Percentiles rank a stretch among this genome's conserved stretches.
Conservation (phyloP, 2,797 vertebrate genomes). For the Lateolabrax maculatus region DNA sequence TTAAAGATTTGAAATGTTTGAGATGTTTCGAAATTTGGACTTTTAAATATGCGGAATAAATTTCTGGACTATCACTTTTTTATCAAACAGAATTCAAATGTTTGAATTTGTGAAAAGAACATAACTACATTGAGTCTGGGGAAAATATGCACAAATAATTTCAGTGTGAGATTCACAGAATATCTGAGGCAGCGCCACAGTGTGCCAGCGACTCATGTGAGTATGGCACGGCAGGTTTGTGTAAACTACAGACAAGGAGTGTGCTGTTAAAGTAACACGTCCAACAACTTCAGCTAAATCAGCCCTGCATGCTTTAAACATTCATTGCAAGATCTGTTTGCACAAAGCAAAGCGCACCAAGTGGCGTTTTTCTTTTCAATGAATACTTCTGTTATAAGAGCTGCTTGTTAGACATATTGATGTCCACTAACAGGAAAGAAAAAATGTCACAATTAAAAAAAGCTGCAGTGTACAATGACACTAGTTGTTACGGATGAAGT, state of each 20-base stretch:
- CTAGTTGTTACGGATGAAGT: slow-evolving; percentile 11
- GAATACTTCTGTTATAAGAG: slow-evolving; percentile 9
- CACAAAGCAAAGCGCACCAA: neutral
- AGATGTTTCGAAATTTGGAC: no score
- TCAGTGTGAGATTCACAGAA: neutral
- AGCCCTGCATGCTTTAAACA: neutral
- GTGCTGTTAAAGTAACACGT: slow-evolving; percentile 11
- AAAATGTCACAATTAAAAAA: slow-evolving; percentile 8
- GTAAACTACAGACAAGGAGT: slow-evolving; percentile 1
- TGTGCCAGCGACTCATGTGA: slow-evolving; percentile 22
- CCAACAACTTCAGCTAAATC: slow-evolving; percentile 5
- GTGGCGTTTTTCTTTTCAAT: neutral
- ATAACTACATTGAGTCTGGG: neutral
- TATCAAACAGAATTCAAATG: neutral
- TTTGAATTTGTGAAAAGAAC: neutral
- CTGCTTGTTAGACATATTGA: slow-evolving; percentile 24
- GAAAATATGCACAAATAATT: neutral
- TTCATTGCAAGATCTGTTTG: slow-evolving; percentile 18
- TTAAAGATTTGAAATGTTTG: neutral
- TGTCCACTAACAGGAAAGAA: slow-evolving; percentile 1
- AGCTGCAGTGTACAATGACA: neutral
- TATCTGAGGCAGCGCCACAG: neutral
- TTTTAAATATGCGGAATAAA: neutral
- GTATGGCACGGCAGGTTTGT: neutral
- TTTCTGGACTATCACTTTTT: neutral